Evolutionary conservation across 2,113 vertebrate genomes (phyloP), one percentile per base, ranked within the genome.

Genomic region (Xenus cinereus): DNA sequence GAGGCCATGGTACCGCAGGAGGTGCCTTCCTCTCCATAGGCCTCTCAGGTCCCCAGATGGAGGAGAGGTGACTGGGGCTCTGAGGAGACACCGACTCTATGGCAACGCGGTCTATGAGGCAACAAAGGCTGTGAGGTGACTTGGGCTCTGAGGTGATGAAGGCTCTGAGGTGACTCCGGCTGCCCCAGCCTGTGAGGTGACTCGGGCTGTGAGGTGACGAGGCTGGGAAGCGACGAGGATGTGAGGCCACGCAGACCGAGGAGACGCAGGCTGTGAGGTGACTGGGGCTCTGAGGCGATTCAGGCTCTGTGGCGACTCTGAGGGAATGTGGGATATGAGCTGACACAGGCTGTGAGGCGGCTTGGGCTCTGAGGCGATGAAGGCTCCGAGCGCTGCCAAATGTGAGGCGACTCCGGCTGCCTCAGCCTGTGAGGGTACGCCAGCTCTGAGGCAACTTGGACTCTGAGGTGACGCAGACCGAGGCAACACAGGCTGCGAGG

Each of bases 1-100:
- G 1, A 83, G 28, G 41, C 50, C 7, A 1, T 12, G 64, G 20
- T 14, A 17, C 39, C 16, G 4, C 2, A 0, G 39, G 45, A 48
- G 12, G 41, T 6, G 7, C 32, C 23, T 39, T 51, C 45, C 35
- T 33, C 4, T 28, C 30, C 33, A 12, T 2, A 41, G 15, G 46
- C 23, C 30, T 59, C 32, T 33, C 30, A 7, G 26, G 39, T 57
- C 10, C 41, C 14, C 8, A 24, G 3, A 28, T 35, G 59, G n/a
- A 67, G 51, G 51, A 28, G 50, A 51, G 50, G 27, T 28, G 51
- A 53, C 26, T 27, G 51, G 27, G 51, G 51, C 27, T 53, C 51
- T 28, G 46, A 69, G 69, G 41, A 11, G 28, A 51, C 21, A 3
- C 3, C 1, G 11, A 28, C 16, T 46, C 32, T 4, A 39, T 57